These are phyloP conservation scores for Pluvialis apricaria DNA, from an alignment of 2,113 vertebrate genomes.

Conservation along the genomic window DNA sequence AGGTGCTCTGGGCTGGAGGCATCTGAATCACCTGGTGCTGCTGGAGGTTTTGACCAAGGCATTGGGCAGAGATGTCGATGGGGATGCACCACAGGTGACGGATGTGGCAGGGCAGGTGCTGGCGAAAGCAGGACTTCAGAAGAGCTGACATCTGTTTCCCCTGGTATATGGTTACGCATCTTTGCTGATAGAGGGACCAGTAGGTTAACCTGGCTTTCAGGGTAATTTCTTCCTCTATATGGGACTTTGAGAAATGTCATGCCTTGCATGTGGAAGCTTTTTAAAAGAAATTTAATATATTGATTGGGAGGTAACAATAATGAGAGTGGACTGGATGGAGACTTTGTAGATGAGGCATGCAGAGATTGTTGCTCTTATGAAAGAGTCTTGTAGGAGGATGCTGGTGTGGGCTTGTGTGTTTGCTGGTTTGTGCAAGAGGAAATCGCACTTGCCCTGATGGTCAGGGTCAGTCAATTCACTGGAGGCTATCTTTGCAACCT, in stretches of 20 bases:
- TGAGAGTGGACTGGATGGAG: not conserved
- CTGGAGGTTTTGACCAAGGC: not conserved
- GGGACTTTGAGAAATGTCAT: not conserved
- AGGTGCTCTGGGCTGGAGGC: not conserved
- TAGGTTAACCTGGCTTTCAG: not conserved
- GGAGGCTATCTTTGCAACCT: not conserved
- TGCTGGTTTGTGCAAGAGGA: not conserved
- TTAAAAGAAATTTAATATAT: constrained; percentile 10
- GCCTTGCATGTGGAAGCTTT: not conserved
- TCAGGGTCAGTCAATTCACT: not conserved
- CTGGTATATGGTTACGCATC: not conserved
- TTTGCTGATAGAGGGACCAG: not conserved
- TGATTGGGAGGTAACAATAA: not conserved
- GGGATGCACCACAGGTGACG: not conserved
- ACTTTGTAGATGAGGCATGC: not conserved
- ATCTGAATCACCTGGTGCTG: not conserved
- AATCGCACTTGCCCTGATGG: not conserved
- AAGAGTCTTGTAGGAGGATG: rapidly evolving
- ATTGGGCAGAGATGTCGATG: rapidly evolving
- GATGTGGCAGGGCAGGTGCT: not conserved
- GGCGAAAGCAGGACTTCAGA: not conserved
- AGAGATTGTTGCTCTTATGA: not conserved
- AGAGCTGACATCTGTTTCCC: not conserved
- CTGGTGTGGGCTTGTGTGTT: not conserved
- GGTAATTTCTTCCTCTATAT: not conserved